Base-by-base conservation (phyloP, 2,113 vertebrate species). In the Neodon shergylaensis region DNA sequence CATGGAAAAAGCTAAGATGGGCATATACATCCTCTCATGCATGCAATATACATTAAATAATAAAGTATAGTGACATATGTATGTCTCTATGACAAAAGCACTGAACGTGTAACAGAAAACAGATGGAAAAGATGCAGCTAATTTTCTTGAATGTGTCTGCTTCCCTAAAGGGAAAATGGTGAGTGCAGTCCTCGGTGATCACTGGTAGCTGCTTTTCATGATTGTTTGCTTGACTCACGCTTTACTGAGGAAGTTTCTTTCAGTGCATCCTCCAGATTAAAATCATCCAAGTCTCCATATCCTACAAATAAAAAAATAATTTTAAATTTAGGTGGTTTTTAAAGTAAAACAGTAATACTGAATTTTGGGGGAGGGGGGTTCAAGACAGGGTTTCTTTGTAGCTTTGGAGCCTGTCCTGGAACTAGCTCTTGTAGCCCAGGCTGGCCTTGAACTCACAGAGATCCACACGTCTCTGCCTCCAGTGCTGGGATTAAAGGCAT, bases 201-300 rank as follows among this genome's bases (percentile, higher is more conserved):
- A 6, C 54, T 63, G 44, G 4, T 33, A 0, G 28, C 92, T 94
- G n/a, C 14, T 91, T 95, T 54, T 88, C 82, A 81, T 76, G 86
- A n/a, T 66, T 11, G 66, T 58, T 9, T 70, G 73, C 95, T 93
- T 86, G 8, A 98, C 99, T 99, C 97, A 99, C 98, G 98, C 88
- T 94, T 95, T 83, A 96, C 97, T 77, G 98, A 97, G 49, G 83
- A 61, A 11, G 16, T 39, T 81, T 94, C 97, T 44, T 7, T 6
- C 72, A 98, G 19, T 28, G 98, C 98, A 96, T 98, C 98, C 68
- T 92, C 92, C 94, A 98, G 95, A 26, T 0, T 85, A 0, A 98
- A 97, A 26, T 87, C 98, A 72, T 88, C n/a, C 0, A 19, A 49
- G 0, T 98, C 98, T 8, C 98, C 98, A 21, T 92, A 96, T 95